Conservation (phyloP, 2,797 vertebrate species). For the Molossus alvarezi region DNA sequence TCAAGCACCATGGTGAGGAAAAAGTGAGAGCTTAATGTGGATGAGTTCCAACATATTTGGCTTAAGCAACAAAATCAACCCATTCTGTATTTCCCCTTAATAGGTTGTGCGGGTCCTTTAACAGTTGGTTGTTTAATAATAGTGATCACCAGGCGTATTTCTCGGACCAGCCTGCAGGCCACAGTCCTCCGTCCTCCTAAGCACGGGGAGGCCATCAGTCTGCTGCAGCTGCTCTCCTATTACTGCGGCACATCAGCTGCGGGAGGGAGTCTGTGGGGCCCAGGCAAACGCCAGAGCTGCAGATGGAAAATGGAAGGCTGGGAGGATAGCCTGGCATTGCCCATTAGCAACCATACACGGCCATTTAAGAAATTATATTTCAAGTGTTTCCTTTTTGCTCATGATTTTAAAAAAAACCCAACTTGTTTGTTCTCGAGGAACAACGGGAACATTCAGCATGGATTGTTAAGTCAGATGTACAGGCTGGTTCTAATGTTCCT, state of each 20-base stretch:
- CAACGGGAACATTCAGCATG: slow-evolving; percentile 42
- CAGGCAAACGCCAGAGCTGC: slow-evolving; percentile 57
- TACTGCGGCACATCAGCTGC: slow-evolving; percentile 67
- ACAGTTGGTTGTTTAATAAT: slow-evolving; percentile 84
- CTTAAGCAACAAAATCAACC: slow-evolving; percentile 69
- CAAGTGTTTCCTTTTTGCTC: slow-evolving; percentile 41
- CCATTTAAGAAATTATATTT: slow-evolving; percentile 77
- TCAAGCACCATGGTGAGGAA: slow-evolving; percentile 80
- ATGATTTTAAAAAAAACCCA: slow-evolving; percentile 2
- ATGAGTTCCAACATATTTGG: slow-evolving; percentile 81
- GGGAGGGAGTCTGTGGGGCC: slow-evolving; percentile 79
- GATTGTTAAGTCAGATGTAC: neutral
- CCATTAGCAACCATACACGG: slow-evolving; percentile 39
- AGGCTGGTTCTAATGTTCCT: slow-evolving; percentile 33
- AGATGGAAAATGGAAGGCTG: slow-evolving; percentile 66
- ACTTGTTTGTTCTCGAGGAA: slow-evolving; percentile 65
- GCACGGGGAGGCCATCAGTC: slow-evolving; percentile 48
- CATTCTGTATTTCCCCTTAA: slow-evolving; percentile 62
- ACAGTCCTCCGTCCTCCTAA: neutral
- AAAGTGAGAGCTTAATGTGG: slow-evolving; percentile 76
- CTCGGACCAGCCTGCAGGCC: neutral
- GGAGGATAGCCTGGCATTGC: slow-evolving; percentile 72
- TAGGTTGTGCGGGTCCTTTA: slow-evolving; percentile 61
- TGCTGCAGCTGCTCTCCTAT: slow-evolving; percentile 71
- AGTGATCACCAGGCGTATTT: slow-evolving; percentile 76